phyloP scores from a whole-genome alignment of 2,113 vertebrate species.

The Syrrhaptes paradoxus region DNA sequence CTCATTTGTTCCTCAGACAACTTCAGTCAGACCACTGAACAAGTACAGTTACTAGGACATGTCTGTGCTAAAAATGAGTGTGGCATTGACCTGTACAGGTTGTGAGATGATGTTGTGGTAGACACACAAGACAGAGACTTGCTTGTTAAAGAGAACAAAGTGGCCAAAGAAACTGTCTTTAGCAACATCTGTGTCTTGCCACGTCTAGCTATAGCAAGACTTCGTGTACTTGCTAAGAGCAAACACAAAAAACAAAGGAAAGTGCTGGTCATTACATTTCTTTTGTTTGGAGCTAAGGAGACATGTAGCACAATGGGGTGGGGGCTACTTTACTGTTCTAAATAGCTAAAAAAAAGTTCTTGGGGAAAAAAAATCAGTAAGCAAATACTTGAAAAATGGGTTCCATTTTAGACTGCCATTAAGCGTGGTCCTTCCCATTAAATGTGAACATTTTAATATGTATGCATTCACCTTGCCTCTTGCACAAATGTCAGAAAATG shows the following conservation, averaged over 20 bases:
- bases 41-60: constrained; percentile 94
- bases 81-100: constrained; percentile 60
- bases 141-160: constrained; percentile 79
- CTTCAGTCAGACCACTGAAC: constrained; percentile 92
- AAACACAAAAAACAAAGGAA: constrained; percentile 73
- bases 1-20: constrained; percentile 90
- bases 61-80: constrained; percentile 64
- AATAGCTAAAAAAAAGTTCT: constrained; percentile 65
- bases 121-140: constrained; percentile 72
- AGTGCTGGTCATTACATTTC: constrained; percentile 83
- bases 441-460: constrained; percentile 91
- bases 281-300: constrained; percentile 77
- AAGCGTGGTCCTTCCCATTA: constrained; percentile 92
- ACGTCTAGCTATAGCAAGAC: constrained; percentile 64
- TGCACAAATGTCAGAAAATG: constrained; percentile 83
- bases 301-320: constrained; percentile 71
- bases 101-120: constrained; percentile 58
- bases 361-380: constrained; percentile 68
- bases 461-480: constrained; percentile 87
- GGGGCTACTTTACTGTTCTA: constrained; percentile 65
- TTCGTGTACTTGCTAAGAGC: constrained; percentile 42
- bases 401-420: constrained; percentile 88
- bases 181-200: constrained; percentile 77
- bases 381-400: constrained; percentile 97
- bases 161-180: constrained; percentile 90